Evolutionary conservation across 2,113 vertebrate species (phyloP).

Genomic region (Rhea americana): DNA sequence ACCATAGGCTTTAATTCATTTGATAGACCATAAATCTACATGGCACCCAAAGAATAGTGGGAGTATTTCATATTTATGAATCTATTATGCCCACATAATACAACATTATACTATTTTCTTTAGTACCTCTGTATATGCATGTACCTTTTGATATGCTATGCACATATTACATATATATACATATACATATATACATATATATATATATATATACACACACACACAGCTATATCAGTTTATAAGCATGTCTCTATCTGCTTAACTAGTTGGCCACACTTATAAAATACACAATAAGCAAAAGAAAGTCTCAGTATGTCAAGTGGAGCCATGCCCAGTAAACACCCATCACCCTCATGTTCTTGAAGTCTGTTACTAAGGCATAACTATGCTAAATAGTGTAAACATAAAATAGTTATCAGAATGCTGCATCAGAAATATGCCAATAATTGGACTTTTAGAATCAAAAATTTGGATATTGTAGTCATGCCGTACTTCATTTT

Average conservation of each 20-base stretch:
- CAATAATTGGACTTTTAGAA: not conserved
- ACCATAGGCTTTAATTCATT: slow-evolving; percentile 27
- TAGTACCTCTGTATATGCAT: not conserved
- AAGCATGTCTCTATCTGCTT: not conserved
- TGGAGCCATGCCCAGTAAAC: not conserved
- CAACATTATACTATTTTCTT: slow-evolving; percentile 23
- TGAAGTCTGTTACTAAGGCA: not conserved
- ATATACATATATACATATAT: too few relatives aligned
- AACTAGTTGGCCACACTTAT: not conserved
- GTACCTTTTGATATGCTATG: not conserved
- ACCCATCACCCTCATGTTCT: not conserved
- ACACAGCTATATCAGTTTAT: not conserved
- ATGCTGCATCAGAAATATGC: not conserved
- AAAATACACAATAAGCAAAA: not conserved
- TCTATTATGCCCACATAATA: not conserved
- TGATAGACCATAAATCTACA: slow-evolving; percentile 25
- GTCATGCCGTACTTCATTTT: not conserved
- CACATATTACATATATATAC: not conserved
- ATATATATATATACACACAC: too few relatives aligned
- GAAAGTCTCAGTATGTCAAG: not conserved
- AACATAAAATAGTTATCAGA: not conserved
- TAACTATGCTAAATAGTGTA: not conserved
- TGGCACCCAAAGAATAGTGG: not conserved
- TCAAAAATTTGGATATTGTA: not conserved
- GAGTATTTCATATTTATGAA: slow-evolving; percentile 36